phyloP scores from a whole-genome alignment of 2,113 vertebrate species.

The Brachirus orientalis region DNA sequence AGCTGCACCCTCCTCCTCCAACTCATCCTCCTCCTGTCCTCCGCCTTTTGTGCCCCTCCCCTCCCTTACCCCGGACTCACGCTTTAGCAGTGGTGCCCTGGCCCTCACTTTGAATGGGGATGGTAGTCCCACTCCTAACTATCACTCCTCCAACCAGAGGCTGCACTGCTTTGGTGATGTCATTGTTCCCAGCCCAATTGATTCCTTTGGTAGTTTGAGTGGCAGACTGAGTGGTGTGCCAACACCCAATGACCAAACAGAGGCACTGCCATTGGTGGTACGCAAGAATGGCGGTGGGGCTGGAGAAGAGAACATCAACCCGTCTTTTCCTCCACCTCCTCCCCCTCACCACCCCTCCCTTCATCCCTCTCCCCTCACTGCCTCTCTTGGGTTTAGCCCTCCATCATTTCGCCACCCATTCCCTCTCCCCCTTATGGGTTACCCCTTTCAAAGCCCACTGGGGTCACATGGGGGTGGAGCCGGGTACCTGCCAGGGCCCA shows the following conservation, averaged over 20 bases:
- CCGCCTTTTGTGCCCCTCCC: conserved; percentile 70
- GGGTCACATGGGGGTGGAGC: conserved; percentile 84
- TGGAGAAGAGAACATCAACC: conserved; percentile 61
- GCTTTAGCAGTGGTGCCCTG: conserved; percentile 58
- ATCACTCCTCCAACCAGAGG: conserved; percentile 94
- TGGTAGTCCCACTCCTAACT: conserved; percentile 92
- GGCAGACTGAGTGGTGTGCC: conserved; percentile 80
- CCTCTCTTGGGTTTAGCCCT: conserved; percentile 91
- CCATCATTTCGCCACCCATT: conserved; percentile 97
- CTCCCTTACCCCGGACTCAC: conserved; percentile 68
- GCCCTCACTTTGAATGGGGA: conserved; percentile 83
- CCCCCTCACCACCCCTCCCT: conserved; percentile 91
- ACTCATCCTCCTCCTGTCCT: conserved; percentile 71
- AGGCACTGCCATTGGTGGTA: conserved; percentile 96
- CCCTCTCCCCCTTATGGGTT: conserved; percentile 96
- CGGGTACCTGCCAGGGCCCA: conserved; percentile 83
- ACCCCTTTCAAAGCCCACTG: conserved; percentile 94
- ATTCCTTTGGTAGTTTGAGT: conserved; percentile 85
- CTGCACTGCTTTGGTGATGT: conserved; percentile 97
- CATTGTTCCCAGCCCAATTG: conserved; percentile 93
- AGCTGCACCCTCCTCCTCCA: conserved; percentile 80
- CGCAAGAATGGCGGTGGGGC: conserved; percentile 86
- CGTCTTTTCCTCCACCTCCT: conserved; percentile 85
- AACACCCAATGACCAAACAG: conserved; percentile 92
- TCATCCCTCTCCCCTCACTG: conserved; percentile 92